Evolutionary conservation across 2,113 vertebrate species (phyloP).

Genomic region (Mionectes macconnelli): DNA sequence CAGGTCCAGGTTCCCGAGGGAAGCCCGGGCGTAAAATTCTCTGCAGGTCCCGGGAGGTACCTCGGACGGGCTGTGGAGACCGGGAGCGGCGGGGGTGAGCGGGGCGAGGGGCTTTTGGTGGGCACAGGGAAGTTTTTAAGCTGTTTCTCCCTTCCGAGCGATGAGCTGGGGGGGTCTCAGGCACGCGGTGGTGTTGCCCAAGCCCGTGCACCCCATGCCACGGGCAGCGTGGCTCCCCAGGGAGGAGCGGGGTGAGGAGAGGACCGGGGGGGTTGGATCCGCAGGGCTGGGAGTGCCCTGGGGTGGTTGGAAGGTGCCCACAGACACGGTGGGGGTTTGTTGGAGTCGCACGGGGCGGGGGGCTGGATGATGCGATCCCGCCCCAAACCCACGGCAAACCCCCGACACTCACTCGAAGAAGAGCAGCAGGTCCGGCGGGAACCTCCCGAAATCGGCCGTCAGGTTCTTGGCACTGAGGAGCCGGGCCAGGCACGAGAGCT

Average conservation of each 20-base stretch:
- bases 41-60: not conserved
- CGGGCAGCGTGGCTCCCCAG: not conserved
- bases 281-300: not conserved
- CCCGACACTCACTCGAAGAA: conserved; percentile 63
- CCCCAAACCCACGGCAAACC: rapidly evolving
- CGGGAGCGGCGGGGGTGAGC: rapidly evolving
- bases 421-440: conserved; percentile 54
- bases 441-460: not conserved
- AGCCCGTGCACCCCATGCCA: rapidly evolving
- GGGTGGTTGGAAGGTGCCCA: not conserved
- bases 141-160: not conserved
- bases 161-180: not conserved
- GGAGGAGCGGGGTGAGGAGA: not conserved
- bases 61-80: not conserved
- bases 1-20: conserved; percentile 53
- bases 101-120: not conserved
- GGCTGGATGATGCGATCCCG: rapidly evolving
- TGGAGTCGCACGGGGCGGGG: no score
- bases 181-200: not conserved
- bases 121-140: not conserved
- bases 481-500: conserved; percentile 74
- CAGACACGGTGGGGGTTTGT: not conserved
- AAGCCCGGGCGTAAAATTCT: conserved; percentile 25
- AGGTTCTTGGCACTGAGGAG: conserved; percentile 31
- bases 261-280: not conserved